Percentiles rank a stretch among this genome's conserved stretches.
Evolutionary conservation across 2,888 invertebrate genomes (phyloP).

Genomic region (Octodonta nipae): DNA sequence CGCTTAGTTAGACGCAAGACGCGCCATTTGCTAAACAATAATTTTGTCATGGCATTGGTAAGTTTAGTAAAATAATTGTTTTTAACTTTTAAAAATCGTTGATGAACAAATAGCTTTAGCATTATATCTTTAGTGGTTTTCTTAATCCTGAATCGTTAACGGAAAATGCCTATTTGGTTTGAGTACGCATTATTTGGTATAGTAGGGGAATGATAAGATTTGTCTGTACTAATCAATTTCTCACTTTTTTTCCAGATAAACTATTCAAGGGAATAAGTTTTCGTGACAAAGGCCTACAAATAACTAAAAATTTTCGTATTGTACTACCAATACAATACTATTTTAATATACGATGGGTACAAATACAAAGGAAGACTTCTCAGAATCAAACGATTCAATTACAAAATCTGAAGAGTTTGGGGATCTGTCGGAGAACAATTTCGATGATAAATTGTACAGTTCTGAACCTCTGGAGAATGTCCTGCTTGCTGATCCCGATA

Average conservation of each 20-base stretch:
- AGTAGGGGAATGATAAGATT: no score
- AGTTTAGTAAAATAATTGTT: constrained; percentile 22
- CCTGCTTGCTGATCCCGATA: constrained; percentile 34
- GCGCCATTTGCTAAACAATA: constrained; percentile 39
- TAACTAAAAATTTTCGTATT: constrained; percentile 17
- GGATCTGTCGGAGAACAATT: constrained; percentile 27
- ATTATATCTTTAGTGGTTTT: no score
- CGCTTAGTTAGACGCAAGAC: constrained; percentile 31
- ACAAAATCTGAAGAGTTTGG: constrained; percentile 28
- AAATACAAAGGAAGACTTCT: constrained; percentile 24
- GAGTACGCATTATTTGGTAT: no score
- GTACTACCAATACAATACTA: constrained; percentile 13
- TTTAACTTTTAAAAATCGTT: neutral
- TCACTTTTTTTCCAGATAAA: no score
- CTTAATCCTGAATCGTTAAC: no score
- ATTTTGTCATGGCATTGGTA: constrained; percentile 37
- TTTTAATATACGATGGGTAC: constrained; percentile 26
- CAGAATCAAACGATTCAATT: constrained; percentile 23
- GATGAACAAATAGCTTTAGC: neutral
- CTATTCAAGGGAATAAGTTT: constrained; percentile 29
- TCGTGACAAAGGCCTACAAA: constrained; percentile 27
- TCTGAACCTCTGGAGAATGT: constrained; percentile 33
- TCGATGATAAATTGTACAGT: constrained; percentile 30
- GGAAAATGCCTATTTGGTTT: no score
- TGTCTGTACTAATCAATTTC: no score